Base-by-base conservation (phyloP, 2,797 vertebrate genomes). In the Myotis daubentonii region DNA sequence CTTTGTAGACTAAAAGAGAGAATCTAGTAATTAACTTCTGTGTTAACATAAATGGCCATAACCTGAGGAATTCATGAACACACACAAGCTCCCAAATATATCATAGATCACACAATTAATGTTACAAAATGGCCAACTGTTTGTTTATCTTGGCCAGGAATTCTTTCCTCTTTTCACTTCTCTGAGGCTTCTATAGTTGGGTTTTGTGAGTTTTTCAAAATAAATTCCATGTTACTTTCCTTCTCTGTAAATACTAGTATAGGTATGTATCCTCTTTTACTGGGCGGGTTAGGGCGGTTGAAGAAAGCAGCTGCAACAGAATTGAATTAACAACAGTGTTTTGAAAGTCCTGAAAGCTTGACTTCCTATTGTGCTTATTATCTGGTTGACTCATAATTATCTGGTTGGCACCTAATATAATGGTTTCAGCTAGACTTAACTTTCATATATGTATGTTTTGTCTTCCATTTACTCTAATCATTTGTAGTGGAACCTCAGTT, bases 101-200 rank as follows among this genome's bases (percentile, higher is more conserved):
- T 84, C 71, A 76, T 8, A 79, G 70, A 91, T 91, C 71, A 87
- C 78, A 95, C 81, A 96, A 93, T 94, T 94, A 95, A 95, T 93
- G 92, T 91, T 80, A 89, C 47, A 90, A 95, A 95, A 94, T 92
- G 57, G 19, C 25, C 20, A 16, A 91, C 72, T 84, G 30, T 81
- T 36, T 94, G 85, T 97, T 96, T 95, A 79, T 83, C 4, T 95
- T 96, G 93, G 65, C 96, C 49, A 70, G 33, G 4, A 95, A 95
- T 76, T 17, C 38, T 9, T 84, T 57, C 47, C 49, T 94, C 44
- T 90, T 85, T 88, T 89, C n/a, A 86, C 36, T 95, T 90, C 74
- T 92, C 75, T 87, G 71, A 93, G 70, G 16, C 88, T 38, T 78
- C 75, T 93, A 71, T 79, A 94, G 66, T 49, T 33, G 47, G 9